phyloP scores from a whole-genome alignment of 2,797 vertebrate genomes.

The Silurus lanzhouensis region DNA sequence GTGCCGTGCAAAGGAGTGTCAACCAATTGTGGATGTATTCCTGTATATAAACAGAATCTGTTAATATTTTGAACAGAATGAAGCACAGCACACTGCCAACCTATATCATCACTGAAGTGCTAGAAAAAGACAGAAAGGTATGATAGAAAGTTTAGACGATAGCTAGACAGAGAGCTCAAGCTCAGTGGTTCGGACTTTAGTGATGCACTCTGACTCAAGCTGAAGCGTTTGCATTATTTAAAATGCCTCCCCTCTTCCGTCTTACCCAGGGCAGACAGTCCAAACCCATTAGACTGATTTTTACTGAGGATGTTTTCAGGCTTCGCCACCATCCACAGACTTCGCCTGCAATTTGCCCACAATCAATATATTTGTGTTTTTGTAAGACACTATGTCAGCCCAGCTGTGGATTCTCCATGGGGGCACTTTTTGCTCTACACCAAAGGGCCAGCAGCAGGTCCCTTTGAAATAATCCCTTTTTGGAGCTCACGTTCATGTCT shows the following conservation, averaged over 20 bases:
- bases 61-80: background rate
- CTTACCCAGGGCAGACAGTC: constrained; percentile 30
- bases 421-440: constrained; percentile 29
- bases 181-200: constrained; percentile 22
- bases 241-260: constrained; percentile 37
- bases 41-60: background rate
- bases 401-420: constrained; percentile 21
- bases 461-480: constrained; percentile 37
- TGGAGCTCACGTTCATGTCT: background rate
- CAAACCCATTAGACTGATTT: constrained; percentile 39
- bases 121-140: background rate
- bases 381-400: constrained; percentile 16
- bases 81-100: background rate
- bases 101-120: constrained; percentile 35
- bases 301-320: constrained; percentile 33
- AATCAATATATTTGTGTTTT: constrained; percentile 43
- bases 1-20: background rate
- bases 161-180: constrained; percentile 13
- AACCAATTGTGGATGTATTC: constrained; percentile 6
- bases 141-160: constrained; percentile 15
- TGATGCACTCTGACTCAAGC: constrained; percentile 12
- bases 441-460: constrained; percentile 23
- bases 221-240: constrained; percentile 38
- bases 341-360: constrained; percentile 18
- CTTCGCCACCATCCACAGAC: constrained; percentile 7